Percentiles rank a stretch among this genome's conserved stretches.
Evolutionary conservation across 2,113 vertebrate genomes (phyloP).

Genomic region (Silurus glanis): DNA sequence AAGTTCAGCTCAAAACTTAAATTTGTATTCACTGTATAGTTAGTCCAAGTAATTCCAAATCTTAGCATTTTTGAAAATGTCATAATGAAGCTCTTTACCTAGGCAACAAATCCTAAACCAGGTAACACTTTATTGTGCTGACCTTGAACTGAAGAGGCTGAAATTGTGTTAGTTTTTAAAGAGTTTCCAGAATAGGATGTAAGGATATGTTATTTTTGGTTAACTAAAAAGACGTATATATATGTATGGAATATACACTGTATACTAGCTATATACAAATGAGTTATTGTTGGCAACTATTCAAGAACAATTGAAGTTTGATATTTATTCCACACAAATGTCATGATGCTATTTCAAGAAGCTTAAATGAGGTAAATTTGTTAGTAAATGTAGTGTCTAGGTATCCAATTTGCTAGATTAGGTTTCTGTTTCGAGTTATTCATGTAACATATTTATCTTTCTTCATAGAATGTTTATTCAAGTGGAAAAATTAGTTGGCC

Average conservation of each 20-base stretch:
- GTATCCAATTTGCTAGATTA: not conserved
- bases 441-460: not conserved
- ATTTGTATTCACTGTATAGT: not conserved
- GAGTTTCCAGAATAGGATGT: not conserved
- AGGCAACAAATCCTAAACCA: not conserved
- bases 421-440: not conserved
- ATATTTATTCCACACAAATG: not conserved
- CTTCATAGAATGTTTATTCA: not conserved
- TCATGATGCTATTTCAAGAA: not conserved
- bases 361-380: not conserved
- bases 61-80: not conserved
- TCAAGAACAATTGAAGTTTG: not conserved
- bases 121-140: not conserved
- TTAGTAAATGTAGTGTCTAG: not conserved
- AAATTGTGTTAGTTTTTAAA: not conserved
- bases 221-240: not conserved
- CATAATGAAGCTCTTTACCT: not conserved
- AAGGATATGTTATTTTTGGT: not conserved
- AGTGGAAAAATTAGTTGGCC: not conserved
- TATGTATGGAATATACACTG: not conserved
- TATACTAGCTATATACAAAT: not conserved
- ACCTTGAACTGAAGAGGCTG: not conserved
- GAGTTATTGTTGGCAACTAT: not conserved
- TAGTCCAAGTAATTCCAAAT: not conserved
- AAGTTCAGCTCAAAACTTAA: not conserved